phyloP scores from a whole-genome alignment of 2,888 invertebrate genomes.

The Meta bourneti region DNA sequence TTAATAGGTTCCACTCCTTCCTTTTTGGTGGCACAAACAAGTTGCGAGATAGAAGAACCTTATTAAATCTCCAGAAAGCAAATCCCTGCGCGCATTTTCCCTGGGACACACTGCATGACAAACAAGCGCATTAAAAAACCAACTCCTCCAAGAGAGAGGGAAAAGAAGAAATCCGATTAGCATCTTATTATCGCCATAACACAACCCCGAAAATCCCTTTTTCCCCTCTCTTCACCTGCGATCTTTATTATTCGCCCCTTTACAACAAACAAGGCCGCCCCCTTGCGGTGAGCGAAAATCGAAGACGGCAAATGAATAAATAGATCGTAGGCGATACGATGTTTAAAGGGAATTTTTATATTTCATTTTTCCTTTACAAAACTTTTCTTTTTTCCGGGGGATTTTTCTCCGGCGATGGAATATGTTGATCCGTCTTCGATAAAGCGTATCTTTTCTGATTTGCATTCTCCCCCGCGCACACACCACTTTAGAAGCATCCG shows the following conservation, averaged over 20 bases:
- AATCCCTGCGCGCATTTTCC: not conserved
- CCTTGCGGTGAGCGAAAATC: conserved; percentile 51
- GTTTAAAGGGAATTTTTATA: conserved; percentile 48
- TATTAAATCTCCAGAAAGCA: too few species aligned
- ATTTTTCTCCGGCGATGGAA: not conserved
- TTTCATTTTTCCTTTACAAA: conserved; percentile 24
- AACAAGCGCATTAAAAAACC: conserved; percentile 39
- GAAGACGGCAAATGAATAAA: conserved; percentile 70
- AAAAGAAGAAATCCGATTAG: conserved; percentile 66
- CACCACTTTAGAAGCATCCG: conserved; percentile 50
- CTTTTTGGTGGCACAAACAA: too few species aligned
- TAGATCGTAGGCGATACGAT: conserved; percentile 60
- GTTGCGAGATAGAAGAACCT: too few species aligned
- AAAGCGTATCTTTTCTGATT: conserved; percentile 69
- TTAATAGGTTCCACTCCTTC: too few species aligned
- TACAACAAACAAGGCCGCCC: conserved; percentile 46
- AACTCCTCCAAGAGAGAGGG: not conserved
- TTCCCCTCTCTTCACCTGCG: not conserved
- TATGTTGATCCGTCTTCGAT: conserved; percentile 70
- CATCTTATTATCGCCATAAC: conserved; percentile 71
- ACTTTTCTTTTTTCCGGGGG: conserved; percentile 1
- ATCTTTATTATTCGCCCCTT: conserved; percentile 59
- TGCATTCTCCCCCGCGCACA: conserved; percentile 27
- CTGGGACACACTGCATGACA: conserved; percentile 8
- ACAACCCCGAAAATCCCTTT: conserved; percentile 16